Conservation (phyloP, 2,888 invertebrate species). For the Chloroclystis v-ata region DNA sequence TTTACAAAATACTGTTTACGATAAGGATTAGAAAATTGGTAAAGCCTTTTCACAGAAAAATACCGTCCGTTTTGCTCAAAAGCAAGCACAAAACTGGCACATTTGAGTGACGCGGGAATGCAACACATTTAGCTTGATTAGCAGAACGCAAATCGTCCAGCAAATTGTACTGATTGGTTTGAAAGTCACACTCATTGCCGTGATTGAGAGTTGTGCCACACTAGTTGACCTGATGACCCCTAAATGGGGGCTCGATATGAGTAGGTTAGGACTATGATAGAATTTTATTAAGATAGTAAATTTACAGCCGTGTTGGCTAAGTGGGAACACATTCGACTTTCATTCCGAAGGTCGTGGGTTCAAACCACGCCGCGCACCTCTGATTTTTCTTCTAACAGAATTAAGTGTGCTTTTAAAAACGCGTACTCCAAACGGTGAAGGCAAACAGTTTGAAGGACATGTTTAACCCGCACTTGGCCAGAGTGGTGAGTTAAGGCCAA, state of each 20-base stretch:
- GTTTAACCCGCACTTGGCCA: too few species aligned
- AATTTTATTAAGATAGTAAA: background rate
- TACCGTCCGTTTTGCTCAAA: conserved; percentile 3
- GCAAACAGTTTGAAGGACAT: too few species aligned
- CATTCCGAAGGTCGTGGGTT: too few species aligned
- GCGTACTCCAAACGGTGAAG: too few species aligned
- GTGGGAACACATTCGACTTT: too few species aligned
- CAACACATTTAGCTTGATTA: conserved; percentile 73
- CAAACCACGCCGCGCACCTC: too few species aligned
- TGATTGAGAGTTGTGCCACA: conserved; percentile 69
- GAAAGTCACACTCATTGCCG: conserved; percentile 58
- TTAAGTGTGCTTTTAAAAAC: too few species aligned
- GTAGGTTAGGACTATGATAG: background rate
- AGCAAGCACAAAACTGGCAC: conserved; percentile 14
- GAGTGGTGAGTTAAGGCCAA: too few species aligned
- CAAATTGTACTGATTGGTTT: conserved; percentile 69
- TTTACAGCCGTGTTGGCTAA: background rate
- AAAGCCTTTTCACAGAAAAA: too few species aligned
- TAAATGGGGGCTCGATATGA: background rate
- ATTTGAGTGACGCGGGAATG: conserved; percentile 48
- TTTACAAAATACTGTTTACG: background rate
- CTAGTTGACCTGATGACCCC: conserved; percentile 39
- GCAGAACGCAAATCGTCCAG: conserved; percentile 66
- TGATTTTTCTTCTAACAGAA: too few species aligned
- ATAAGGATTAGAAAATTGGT: background rate